phyloP scores from a whole-genome alignment of 92 coral and sea anemone species.

The Heteractis magnifica region DNA sequence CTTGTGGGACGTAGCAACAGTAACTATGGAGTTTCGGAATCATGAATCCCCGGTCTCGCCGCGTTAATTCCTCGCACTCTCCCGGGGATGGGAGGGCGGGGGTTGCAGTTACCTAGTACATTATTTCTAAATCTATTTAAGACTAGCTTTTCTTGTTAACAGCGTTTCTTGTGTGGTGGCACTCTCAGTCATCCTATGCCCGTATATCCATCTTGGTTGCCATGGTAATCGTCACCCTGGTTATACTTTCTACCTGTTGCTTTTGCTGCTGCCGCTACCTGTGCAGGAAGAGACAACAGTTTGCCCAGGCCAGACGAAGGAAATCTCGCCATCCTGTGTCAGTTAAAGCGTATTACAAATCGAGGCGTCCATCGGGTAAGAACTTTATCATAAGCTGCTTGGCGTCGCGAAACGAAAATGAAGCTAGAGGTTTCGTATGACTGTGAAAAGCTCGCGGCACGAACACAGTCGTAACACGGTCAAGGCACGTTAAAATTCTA shows the following conservation, averaged over 20 bases:
- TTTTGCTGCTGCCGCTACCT: slow-evolving; percentile 2
- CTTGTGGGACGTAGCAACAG: no score
- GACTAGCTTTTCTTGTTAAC: neutral
- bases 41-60: no score
- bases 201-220: slow-evolving; percentile 14
- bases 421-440: no score
- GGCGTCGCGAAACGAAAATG: neutral
- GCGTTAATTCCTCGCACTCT: no score
- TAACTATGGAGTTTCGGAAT: no score
- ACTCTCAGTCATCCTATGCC: neutral
- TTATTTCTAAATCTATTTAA: neutral
- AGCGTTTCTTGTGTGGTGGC: slow-evolving; percentile 32
- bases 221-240: neutral
- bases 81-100: no score
- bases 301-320: neutral
- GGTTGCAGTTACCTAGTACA: neutral
- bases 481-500: no score
- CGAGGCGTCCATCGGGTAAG: neutral
- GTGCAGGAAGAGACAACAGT: neutral
- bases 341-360: neutral
- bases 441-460: no score
- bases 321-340: neutral
- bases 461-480: no score
- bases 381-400: neutral
- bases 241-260: slow-evolving; percentile 3